Evolutionary conservation across 1,140 invertebrate species (phyloP), one percentile per base, ranked within the genome.

Genomic region (Euwallacea similis): DNA sequence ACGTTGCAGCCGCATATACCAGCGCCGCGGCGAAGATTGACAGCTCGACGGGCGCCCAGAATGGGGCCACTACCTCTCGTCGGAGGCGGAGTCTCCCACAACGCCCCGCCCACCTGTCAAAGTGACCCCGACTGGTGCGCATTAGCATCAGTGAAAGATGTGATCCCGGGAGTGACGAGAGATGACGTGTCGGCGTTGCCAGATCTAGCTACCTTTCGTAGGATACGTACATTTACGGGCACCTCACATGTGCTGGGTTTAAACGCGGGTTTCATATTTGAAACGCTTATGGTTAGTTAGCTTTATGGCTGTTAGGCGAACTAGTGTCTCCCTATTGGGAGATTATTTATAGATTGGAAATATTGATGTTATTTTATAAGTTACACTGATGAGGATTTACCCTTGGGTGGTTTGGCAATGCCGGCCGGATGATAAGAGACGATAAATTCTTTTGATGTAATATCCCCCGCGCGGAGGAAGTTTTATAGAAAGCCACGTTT

Each of bases 91-190:
- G 53, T 69, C 59, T 8, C 42, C 8, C 46, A 42, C 10, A 2
- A 33, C 53, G 73, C 70, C 50, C 76, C 76, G 60, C 81, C 81
- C 80, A 79, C 79, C 76, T 81, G 81, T 82, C 81, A 81, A 79
- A 80, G 64, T 79, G 80, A 81, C 80, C 78, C 74, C 76, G 77
- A 79, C 76, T 75, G 76, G 76, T 80, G 79, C 78, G 77, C 79
- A 75, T 73, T 75, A 71, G 73, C 71, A 73, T 67, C 70, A 71
- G 67, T 73, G 61, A 69, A 77, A 81, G 78, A 81, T 78, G 76
- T 77, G 74, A 77, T 79, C 76, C 67, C 66, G 71, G 74, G 67
- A 71, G 78, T 82, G 81, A 82, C 79, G 81, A 81, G 79, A 78
- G 77, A 77, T 81, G 80, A 82, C 81, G 81, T 76, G 69, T 53